Evolutionary conservation across 2,888 invertebrate species (phyloP), one percentile per base, ranked within the genome.

Genomic region (Pediacus dermestoides): DNA sequence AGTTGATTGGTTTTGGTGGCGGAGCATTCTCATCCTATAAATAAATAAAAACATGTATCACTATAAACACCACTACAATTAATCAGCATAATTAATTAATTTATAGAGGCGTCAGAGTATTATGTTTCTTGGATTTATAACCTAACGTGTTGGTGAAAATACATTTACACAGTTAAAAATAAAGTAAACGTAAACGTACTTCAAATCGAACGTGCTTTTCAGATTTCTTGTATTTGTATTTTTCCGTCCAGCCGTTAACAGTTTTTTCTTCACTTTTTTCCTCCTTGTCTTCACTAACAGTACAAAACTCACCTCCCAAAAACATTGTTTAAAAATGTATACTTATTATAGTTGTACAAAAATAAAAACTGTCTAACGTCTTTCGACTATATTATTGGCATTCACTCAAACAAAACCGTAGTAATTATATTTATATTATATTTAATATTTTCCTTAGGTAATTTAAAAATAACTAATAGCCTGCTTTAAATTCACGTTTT

Each of bases 1-100:
- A 75, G 70, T 88, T 85, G 60, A 90, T 79, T 52, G 82, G 79
- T 62, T 77, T 80, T 46, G 77, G 72, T 55, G 72, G 58, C 10
- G 77, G 76, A 55, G 77, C 77, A 58, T 77, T 70, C 57, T 81
- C 80, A 63, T 82, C 81, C 80, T 81, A 67, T 37, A 67, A 63
- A 32, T 52, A 52, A 38, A 50, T 36, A 42, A 42, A 31, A 16
- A 36, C 36, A 28, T 33, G 14, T 22, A 30, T 16, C 13, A 10
- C 27, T 28, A 12, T n/a, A n/a, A n/a, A n/a, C n/a, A n/a, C n/a
- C n/a, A n/a, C n/a, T n/a, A n/a, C 16, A 15, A 16, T 8, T 18
- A 15, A 2, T 3, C 15, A 31, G 8, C 28, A 28, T 28, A 14
- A 28, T n/a, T 6, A 12, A n/a, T n/a, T n/a, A n/a, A n/a, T n/a